Conservation (phyloP, 2,113 vertebrate genomes). For the Calyptommatus sinebrachiatus region DNA sequence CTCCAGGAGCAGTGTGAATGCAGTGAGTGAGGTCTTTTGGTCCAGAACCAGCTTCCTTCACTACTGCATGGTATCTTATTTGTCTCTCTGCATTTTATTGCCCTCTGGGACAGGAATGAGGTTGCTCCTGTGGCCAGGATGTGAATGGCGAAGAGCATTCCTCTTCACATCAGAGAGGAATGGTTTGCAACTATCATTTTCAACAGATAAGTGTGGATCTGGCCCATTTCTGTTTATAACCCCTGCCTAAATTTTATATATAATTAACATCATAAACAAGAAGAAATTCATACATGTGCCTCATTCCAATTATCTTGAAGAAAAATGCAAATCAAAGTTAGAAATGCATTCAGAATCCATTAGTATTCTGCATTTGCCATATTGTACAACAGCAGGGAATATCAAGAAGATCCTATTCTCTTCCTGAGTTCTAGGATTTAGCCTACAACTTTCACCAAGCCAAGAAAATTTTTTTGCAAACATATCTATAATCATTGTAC, state of each 20-base stretch:
- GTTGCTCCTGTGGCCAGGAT: too few species aligned
- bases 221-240: background rate
- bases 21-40: too few species aligned
- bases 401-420: background rate
- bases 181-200: too few species aligned
- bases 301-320: rapidly evolving
- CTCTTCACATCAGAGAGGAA: background rate
- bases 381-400: background rate
- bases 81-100: too few species aligned
- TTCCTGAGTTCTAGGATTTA: too few species aligned
- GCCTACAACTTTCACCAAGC: background rate
- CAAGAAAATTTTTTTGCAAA: conserved; percentile 14
- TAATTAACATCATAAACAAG: background rate
- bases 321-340: rapidly evolving
- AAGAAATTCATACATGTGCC: background rate
- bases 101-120: too few species aligned
- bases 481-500: background rate
- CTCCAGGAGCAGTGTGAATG: too few species aligned
- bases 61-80: too few species aligned
- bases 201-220: too few species aligned
- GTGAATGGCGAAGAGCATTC: too few species aligned
- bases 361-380: background rate
- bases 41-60: too few species aligned
- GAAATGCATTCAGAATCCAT: background rate
- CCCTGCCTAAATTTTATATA: background rate